Percentiles rank a stretch among this genome's conserved stretches.
Evolutionary conservation across 2,797 vertebrate genomes (phyloP).

Genomic region (Brachymystax lenok): DNA sequence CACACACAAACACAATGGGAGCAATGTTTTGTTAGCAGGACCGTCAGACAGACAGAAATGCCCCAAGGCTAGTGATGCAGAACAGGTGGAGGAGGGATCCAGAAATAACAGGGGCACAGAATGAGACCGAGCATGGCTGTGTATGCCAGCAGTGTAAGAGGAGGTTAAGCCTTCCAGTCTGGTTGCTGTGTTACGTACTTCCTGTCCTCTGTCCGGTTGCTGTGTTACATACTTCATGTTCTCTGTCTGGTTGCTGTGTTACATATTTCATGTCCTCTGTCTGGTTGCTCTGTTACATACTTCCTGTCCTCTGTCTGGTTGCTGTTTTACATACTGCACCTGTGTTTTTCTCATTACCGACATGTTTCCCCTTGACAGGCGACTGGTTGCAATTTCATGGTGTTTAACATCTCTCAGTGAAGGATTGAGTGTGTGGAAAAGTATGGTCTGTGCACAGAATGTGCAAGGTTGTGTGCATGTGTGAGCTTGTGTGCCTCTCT

Average conservation of each 20-base stretch:
- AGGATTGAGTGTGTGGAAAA: slow-evolving; percentile 3
- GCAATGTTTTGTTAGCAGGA: slow-evolving; percentile 60
- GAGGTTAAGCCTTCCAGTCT: slow-evolving; percentile 23
- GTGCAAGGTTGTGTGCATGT: background rate
- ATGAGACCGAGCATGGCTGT: background rate
- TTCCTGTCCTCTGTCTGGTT: slow-evolving; percentile 9
- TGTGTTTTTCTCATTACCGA: slow-evolving; percentile 45
- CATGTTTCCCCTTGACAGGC: slow-evolving; percentile 41
- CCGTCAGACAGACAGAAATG: slow-evolving; percentile 38
- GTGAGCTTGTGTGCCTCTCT: background rate
- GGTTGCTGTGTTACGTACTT: background rate
- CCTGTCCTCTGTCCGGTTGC: slow-evolving; percentile 6
- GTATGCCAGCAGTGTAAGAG: background rate
- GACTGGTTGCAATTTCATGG: slow-evolving; percentile 34
- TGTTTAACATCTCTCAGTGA: slow-evolving; percentile 36
- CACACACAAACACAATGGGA: slow-evolving; percentile 53
- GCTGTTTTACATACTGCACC: background rate
- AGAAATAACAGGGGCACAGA: slow-evolving; percentile 24
- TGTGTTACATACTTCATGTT: slow-evolving; percentile 14
- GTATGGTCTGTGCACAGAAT: background rate
- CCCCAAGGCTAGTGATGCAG: slow-evolving; percentile 49
- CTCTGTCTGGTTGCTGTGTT: background rate
- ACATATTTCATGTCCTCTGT: slow-evolving; percentile 14
- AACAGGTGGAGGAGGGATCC: slow-evolving; percentile 45
- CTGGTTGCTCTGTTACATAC: background rate